Evolutionary conservation across 1,140 invertebrate genomes (phyloP).

Genomic region (Bombus soroeensis): DNA sequence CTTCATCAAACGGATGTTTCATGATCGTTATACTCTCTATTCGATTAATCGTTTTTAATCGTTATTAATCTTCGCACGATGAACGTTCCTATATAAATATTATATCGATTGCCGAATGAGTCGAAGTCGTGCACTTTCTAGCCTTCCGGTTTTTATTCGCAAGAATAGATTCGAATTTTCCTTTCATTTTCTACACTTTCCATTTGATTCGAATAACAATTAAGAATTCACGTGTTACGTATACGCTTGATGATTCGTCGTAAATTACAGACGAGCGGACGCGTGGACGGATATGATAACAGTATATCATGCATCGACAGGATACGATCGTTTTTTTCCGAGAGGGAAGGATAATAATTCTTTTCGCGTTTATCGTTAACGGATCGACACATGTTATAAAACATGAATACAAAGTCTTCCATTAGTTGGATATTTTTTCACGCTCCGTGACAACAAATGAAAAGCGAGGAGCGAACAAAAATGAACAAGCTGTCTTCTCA

Average conservation of each 20-base stretch:
- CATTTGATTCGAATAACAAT: constrained; percentile 8
- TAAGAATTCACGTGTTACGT: constrained; percentile 9
- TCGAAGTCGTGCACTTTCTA: background rate
- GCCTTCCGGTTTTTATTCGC: background rate
- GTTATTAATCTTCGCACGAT: constrained; percentile 15
- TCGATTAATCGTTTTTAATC: constrained; percentile 1
- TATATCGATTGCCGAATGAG: constrained; percentile 4
- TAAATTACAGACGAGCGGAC: constrained; percentile 31
- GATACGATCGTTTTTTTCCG: background rate
- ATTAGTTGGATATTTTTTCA: background rate
- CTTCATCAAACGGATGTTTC: background rate
- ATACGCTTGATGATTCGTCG: constrained; percentile 1
- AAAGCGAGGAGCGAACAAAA: background rate
- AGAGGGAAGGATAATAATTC: background rate
- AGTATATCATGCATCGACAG: constrained; percentile 35
- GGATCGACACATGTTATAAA: background rate
- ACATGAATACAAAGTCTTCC: constrained; percentile 4
- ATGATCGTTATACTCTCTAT: background rate
- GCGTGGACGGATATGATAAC: constrained; percentile 59
- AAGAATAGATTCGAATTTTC: background rate
- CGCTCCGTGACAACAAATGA: background rate
- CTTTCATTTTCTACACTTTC: background rate
- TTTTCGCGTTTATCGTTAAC: background rate
- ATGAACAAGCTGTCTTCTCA: constrained; percentile 20
- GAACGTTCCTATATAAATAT: background rate